These are phyloP conservation scores for Lateolabrax maculatus DNA, from an alignment of 2,797 vertebrate species.

Conservation along the genomic window DNA sequence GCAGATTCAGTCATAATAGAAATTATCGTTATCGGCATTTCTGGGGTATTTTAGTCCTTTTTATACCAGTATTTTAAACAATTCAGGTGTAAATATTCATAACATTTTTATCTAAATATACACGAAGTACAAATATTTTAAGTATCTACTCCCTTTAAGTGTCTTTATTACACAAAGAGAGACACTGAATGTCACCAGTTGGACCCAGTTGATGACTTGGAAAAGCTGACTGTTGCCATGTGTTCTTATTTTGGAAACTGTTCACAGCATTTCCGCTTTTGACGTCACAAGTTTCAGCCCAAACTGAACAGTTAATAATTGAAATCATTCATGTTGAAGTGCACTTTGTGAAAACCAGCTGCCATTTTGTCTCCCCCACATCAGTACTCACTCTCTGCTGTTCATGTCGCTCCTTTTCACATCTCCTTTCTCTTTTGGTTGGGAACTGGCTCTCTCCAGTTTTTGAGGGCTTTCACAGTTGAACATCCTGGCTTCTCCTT, in stretches of 20 bases:
- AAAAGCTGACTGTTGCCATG: background rate
- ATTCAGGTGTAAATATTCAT: no score
- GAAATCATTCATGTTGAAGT: conserved; percentile 33
- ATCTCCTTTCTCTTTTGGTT: background rate
- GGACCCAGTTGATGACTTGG: background rate
- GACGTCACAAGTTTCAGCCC: background rate
- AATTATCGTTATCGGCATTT: no score
- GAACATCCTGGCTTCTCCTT: background rate
- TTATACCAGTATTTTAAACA: no score
- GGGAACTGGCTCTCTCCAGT: background rate
- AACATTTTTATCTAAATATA: no score
- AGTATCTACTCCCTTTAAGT: no score
- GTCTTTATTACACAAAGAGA: background rate
- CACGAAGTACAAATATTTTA: no score
- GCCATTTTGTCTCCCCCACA: conserved; percentile 41
- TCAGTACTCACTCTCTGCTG: background rate
- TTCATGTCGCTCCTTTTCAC: background rate
- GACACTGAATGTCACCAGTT: background rate
- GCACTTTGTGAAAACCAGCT: conserved; percentile 44
- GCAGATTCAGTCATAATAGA: no score
- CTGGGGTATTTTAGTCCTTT: no score
- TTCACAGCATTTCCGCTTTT: background rate
- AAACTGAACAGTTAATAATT: conserved; percentile 15
- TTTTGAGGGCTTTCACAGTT: background rate
- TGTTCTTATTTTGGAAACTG: conserved; percentile 1